Base-by-base conservation (phyloP, 2,797 vertebrate genomes). In the Coranthus polyacanthus region DNA sequence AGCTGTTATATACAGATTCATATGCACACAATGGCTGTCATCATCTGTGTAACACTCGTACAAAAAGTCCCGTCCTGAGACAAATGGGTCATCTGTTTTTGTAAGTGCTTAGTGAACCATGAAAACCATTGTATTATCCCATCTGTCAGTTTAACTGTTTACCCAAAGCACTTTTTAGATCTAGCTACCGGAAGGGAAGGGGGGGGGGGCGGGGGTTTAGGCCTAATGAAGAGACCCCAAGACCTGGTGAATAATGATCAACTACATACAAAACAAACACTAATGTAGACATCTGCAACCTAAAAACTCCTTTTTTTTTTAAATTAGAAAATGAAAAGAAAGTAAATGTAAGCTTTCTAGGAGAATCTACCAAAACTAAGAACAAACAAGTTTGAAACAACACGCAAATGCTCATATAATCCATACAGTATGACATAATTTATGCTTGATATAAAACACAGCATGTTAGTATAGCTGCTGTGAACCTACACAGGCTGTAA, bases 191-290 rank as follows among this genome's bases (percentile, higher is more conserved):
- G 47, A 16, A 22, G 12, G 16, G 4, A 5, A n/a, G 39, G 38
- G 47, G 29, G 4, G 37, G 44, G 71, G 53, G 22, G n/a, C n/a
- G n/a, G n/a, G n/a, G n/a, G n/a, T n/a, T 52, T 54, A 44, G 44
- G 34, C 12, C 52, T 60, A 79, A 70, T n/a, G 16, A 75, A 37
- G 42, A 79, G 68, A 67, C 67, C 79, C 81, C 18, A 75, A 79
- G 68, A 75, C 74, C 51, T 79, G 58, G 16, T 79, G 58, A 80
- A 79, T 65, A 61, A 80, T 46, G 54, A 73, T 82, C 75, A 70
- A 62, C 85, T 69, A 87, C 78, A 73, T 82, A 81, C 76, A 84
- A 80, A 86, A 84, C 67, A 85, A 87, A 84, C 76, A 75, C 83
- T 81, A 85, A 75, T 55, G 56, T 69, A 68, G 69, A 89, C 74